Evolutionary conservation across 2,113 vertebrate species (phyloP), one percentile per base, ranked within the genome.

Genomic region (Saccopteryx bilineata): DNA sequence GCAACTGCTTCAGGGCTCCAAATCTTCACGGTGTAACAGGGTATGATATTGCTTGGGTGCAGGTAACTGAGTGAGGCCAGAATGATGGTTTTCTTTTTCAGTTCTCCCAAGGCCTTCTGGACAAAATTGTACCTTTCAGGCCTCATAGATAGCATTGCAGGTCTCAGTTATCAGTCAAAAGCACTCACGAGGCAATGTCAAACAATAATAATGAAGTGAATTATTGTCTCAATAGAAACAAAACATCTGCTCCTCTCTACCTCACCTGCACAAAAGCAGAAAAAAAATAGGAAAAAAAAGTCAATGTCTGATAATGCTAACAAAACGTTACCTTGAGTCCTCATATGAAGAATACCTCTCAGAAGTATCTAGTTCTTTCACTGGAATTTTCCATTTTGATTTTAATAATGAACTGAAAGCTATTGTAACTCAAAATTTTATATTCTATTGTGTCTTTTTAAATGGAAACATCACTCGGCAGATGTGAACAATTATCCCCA

Each of bases 401-500:
- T 93, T 92, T 54, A 91, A 88, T 93, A 80, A 94, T 84, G 76
- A 91, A 81, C 60, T 18, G 17, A 81, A 87, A 89, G 31, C 65
- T 76, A 80, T 84, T 94, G 63, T 80, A 68, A 83, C 39, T 76
- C 94, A 75, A 68, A 91, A 85, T 66, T 92, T 84, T 61, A 83
- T 54, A 65, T 75, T 89, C 46, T 91, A 11, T 66, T 95, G 63
- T 68, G 83, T 92, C 52, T 95, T 84, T 92, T 87, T 87, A 87
- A 92, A 74, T 11, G 56, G 71, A 86, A 90, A 46, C 88, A 80
- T 92, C 54, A 48, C 79, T 83, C 87, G 19, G 60, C 93, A 96
- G 87, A 95, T 96, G 90, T 90, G 80, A 96, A 86, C 61, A 96
- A 93, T 96, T 82, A 95, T 97, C 52, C 48, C 19, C 81, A 82